phyloP scores from a whole-genome alignment of 2,888 invertebrate genomes.

The Nomada goodeniana region DNA sequence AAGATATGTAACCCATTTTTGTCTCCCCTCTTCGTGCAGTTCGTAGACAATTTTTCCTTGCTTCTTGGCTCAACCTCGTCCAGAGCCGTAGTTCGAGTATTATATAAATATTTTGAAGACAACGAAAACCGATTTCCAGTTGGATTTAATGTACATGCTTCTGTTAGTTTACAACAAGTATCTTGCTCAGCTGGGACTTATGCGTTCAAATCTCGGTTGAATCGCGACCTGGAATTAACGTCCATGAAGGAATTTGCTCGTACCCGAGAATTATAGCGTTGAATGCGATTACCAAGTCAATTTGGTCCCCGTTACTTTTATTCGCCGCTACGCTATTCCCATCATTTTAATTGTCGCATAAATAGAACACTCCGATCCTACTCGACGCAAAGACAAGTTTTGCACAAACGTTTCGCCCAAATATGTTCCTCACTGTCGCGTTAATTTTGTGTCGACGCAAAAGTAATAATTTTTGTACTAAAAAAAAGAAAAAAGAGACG shows the following conservation, averaged over 20 bases:
- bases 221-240: background rate
- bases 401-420: background rate
- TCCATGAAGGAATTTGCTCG: conserved; percentile 14
- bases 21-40: too few species aligned
- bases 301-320: background rate
- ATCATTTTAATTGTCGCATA: too few species aligned
- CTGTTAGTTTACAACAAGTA: background rate
- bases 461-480: background rate
- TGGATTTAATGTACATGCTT: background rate
- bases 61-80: background rate
- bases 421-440: background rate
- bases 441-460: too few species aligned
- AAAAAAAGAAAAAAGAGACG: background rate
- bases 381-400: background rate
- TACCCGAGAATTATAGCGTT: background rate
- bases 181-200: conserved; percentile 1
- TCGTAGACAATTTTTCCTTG: background rate
- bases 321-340: background rate
- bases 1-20: background rate
- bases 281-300: conserved; percentile 8
- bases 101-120: conserved; percentile 2
- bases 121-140: background rate
- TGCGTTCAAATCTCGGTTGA: conserved; percentile 6
- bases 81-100: conserved; percentile 8
- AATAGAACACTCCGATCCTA: too few species aligned